These are phyloP conservation scores for Ascidia mentula DNA, from an alignment of 23 tunicate genomes.

Conservation along the genomic window DNA sequence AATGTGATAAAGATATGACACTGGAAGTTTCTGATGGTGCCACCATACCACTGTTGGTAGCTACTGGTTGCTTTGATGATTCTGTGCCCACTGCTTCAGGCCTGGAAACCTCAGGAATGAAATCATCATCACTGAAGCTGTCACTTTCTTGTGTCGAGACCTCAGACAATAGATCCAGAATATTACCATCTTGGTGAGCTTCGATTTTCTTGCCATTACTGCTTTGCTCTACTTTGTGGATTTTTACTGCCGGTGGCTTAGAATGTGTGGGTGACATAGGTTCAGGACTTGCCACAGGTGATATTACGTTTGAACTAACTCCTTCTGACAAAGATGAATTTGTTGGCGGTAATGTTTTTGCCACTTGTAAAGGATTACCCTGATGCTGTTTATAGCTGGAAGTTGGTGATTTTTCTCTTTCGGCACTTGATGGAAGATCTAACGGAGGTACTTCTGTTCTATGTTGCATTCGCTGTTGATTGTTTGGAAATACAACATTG, in stretches of 20 bases:
- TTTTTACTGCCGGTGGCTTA: background rate
- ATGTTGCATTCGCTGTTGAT: background rate
- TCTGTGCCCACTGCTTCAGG: background rate
- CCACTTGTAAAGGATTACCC: background rate
- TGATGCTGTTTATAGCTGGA: background rate
- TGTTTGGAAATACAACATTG: background rate
- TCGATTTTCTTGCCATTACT: background rate
- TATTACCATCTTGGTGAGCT: background rate
- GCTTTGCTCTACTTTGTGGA: background rate
- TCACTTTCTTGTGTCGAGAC: background rate
- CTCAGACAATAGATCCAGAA: background rate
- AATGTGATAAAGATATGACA: background rate
- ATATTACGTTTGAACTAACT: background rate
- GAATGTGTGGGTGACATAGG: too few relatives aligned
- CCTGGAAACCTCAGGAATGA: background rate
- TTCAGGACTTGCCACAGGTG: background rate
- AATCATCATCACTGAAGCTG: background rate
- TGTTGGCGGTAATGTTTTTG: background rate
- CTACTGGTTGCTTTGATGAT: background rate
- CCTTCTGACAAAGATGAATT: too few relatives aligned
- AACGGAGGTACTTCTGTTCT: background rate
- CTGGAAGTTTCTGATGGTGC: background rate
- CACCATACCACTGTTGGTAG: background rate
- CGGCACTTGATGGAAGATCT: constrained; percentile 16
- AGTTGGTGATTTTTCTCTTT: background rate